phyloP scores from a whole-genome alignment of 2,113 vertebrate species.

The Dasypus novemcinctus region DNA sequence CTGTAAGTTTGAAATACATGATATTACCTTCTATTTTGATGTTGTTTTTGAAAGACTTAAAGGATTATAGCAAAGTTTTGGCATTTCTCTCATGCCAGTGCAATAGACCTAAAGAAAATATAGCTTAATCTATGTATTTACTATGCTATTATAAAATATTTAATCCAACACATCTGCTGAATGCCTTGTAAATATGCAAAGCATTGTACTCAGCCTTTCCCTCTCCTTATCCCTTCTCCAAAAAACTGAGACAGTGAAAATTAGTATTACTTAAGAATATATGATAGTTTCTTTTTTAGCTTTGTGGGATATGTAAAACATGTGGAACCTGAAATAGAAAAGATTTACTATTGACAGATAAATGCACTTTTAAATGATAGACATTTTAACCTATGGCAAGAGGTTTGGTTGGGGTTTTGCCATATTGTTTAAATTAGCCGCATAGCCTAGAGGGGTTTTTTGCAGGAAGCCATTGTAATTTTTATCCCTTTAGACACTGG shows the following conservation, averaged over 20 bases:
- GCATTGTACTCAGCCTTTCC: neutral
- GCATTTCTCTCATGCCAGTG: neutral
- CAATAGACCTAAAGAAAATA: neutral
- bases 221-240: neutral
- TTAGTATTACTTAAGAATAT: neutral
- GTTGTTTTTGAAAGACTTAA: slow-evolving; percentile 27
- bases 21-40: neutral
- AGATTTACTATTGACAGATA: slow-evolving; percentile 53
- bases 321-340: neutral
- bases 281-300: slow-evolving; percentile 38
- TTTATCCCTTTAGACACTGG: slow-evolving; percentile 78
- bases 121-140: neutral
- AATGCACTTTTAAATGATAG: slow-evolving; percentile 49
- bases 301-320: neutral
- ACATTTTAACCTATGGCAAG: slow-evolving; percentile 57
- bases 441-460: slow-evolving; percentile 59
- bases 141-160: neutral
- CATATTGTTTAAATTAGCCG: slow-evolving; percentile 85
- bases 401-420: slow-evolving; percentile 78
- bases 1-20: neutral
- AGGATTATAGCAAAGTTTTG: neutral
- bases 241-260: neutral
- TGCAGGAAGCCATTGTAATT: slow-evolving; percentile 84
- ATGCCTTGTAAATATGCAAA: neutral
- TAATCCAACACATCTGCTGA: neutral